Evolutionary conservation across 2,888 invertebrate genomes (phyloP).

Genomic region (Lasioglossum morio): DNA sequence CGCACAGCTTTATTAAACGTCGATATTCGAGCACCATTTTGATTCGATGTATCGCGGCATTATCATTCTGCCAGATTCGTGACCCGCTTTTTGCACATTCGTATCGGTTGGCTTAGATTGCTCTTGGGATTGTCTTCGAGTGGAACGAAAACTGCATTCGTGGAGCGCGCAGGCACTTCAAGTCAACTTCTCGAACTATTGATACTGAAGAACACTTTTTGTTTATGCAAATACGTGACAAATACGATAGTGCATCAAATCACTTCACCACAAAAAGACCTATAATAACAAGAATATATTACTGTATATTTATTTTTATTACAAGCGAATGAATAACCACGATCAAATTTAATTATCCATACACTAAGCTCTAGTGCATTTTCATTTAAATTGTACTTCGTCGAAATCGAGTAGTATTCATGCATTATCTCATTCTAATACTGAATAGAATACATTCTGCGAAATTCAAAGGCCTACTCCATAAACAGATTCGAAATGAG

Average conservation of each 20-base stretch:
- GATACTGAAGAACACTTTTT: background rate
- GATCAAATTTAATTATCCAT: background rate
- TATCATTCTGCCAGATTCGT: slow-evolving; percentile 56
- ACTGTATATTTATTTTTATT: background rate
- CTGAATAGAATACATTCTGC: background rate
- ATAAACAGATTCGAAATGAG: background rate
- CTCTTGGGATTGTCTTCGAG: slow-evolving; percentile 59
- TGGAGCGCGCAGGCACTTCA: background rate
- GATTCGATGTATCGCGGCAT: slow-evolving; percentile 53
- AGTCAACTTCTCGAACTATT: background rate
- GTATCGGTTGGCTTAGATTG: slow-evolving; percentile 28
- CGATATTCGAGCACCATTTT: slow-evolving; percentile 39
- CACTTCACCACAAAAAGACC: background rate
- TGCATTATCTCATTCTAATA: background rate
- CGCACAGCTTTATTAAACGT: slow-evolving; percentile 59
- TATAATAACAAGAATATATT: background rate
- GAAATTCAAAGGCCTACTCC: background rate
- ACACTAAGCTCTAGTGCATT: background rate
- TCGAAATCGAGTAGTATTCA: background rate
- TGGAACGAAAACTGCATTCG: slow-evolving; percentile 57
- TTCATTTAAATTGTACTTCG: background rate
- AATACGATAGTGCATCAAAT: background rate
- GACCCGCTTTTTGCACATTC: slow-evolving; percentile 57
- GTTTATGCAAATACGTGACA: background rate
- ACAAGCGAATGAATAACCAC: background rate